Evolutionary conservation across 2,797 vertebrate genomes (phyloP), one percentile per base, ranked within the genome.

Genomic region (Monodelphis domestica): DNA sequence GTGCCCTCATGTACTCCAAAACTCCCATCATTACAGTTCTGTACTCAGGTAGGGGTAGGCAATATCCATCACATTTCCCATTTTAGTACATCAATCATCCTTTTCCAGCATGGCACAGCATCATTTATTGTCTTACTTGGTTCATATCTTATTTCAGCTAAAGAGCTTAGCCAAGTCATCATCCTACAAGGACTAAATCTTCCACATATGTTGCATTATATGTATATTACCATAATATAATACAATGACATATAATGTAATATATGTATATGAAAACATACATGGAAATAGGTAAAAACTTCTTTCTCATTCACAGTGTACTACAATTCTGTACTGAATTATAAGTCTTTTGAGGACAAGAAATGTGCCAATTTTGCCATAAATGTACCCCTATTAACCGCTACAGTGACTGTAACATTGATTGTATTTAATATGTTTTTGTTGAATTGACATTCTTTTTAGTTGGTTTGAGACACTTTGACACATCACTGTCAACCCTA

Each of bases 401-500:
- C 15, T 78, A n/a, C 38, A 78, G 45, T 78, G 6, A 29, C 38
- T 45, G 38, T 2, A 78, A 78, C n/a, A 45, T 15, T 15, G 33
- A 1, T 63, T 3, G n/a, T 15, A 1, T 89, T 57, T 70, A 70
- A 51, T 12, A 88, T 38, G 50, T 89, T 90, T 92, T 84, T 29
- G 26, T 54, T 84, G 78, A 88, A 63, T 92, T 89, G 3, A 78
- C 38, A 53, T 87, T 95, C 56, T 59, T 88, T 56, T 28, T 26
- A 89, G 6, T 53, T 89, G 53, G 38, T 11, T 92, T 59, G 38
- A 91, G 2, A 53, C 70, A 88, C 12, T 87, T n/a, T 92, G 90
- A 90, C 15, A 45, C 50, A 55, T 92, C 92, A 38, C 53, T 54
- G 51, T 29, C 11, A 92, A 93, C 0, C 11, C 5, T n/a, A 59